Evolutionary conservation across 2,888 invertebrate species (phyloP), one percentile per base, ranked within the genome.

Genomic region (Leucophenga montana): DNA sequence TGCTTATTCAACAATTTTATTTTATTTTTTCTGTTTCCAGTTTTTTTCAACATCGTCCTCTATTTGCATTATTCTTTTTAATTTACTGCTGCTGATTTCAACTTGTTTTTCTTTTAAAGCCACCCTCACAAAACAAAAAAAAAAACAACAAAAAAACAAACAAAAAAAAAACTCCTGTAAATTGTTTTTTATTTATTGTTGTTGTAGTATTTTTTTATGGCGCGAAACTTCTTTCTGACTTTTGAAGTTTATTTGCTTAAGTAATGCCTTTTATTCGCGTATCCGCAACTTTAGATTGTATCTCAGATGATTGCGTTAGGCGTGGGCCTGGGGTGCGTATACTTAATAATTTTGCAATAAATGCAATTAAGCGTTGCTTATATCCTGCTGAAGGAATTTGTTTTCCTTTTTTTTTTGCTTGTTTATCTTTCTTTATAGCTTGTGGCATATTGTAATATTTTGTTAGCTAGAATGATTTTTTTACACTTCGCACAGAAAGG

Each of bases 341-440:
- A 48, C 62, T 64, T 64, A 64, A 64, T 64, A 64, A 48, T 64
- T 46, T 18, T 46, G 62, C 62, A 46, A 64, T 64, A 64, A 64
- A 64, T 48, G 62, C 62, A 64, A 64, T 64, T 64, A 64, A 48
- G 62, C 62, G n/a, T 64, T 39, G 27, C 62, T 64, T 64, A 64
- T 64, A 48, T 64, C 33, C 22, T 22, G n/a, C 13, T 48, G 18
- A 14, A 20, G 62, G 33, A 59, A 9, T 64, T 64, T 11, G 46
- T 46, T 4, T 46, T 46, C 3, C 6, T 2, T 48, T 54, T 57
- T 13, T 27, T 27, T 57, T 31, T 57, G 16, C 8, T 54, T 54
- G 18, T 18, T 54, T 16, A 18, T 61, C 39, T 1, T 62, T 46
- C 20, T 62, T 22, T 31, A 46, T 62, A n/a, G 22, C 48, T n/a